A percentile compares a stretch with the other conserved stretches of the same genome.
Conservation (phyloP, 2,113 vertebrate genomes). For the Brachyhypopomus gauderio region DNA sequence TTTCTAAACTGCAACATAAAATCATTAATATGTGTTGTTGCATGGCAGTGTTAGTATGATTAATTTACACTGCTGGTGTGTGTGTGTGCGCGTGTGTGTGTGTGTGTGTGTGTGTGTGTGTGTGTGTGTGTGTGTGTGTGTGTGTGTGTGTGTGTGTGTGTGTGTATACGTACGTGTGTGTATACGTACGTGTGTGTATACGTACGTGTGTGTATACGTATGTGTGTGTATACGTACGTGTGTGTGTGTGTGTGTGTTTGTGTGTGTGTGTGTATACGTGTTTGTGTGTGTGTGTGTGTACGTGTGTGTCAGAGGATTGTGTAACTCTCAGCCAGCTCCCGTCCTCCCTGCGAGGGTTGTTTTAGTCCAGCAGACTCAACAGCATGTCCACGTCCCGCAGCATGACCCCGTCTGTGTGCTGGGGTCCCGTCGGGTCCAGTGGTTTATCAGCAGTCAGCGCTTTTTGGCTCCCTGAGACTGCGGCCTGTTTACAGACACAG, state of each 20-base stretch:
- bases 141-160: too few species aligned
- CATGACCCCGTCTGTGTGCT: neutral
- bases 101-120: too few species aligned
- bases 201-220: too few species aligned
- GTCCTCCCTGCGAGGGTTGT: conserved; percentile 17
- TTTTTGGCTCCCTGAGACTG: conserved; percentile 5
- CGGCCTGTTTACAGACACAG: neutral
- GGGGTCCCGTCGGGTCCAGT: neutral
- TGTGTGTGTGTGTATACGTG: conserved; percentile 6
- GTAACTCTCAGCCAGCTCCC: neutral
- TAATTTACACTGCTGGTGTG: conserved; percentile 11
- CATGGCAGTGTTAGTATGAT: neutral
- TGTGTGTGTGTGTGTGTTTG: conserved; percentile 5
- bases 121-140: too few species aligned
- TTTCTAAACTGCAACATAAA: neutral
- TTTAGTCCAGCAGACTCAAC: conserved; percentile 1
- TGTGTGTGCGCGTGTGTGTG: too few species aligned
- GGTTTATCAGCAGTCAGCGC: conserved; percentile 19
- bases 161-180: too few species aligned
- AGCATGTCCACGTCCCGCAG: neutral
- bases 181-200: too few species aligned
- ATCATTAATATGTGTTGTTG: neutral
- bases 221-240: too few species aligned
- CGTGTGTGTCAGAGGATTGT: neutral
- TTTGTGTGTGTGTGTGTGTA: conserved; percentile 8